Evolutionary conservation across 2,113 vertebrate species (phyloP).

Genomic region (Cheilinus undulatus): DNA sequence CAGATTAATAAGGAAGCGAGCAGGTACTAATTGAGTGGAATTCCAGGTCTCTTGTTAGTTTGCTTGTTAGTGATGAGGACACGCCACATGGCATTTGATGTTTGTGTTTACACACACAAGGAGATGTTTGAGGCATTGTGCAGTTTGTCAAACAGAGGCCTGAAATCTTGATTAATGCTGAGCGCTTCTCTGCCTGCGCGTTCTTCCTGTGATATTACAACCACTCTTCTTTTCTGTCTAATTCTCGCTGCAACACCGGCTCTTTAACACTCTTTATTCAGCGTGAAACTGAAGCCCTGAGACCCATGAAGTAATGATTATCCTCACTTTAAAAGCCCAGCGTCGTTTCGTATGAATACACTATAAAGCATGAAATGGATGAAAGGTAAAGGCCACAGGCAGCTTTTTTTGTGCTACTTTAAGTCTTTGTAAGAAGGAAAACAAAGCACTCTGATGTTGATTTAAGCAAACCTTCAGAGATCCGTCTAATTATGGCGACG

Average conservation of each 20-base stretch:
- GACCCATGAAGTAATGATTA: conserved; percentile 47
- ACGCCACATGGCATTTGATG: conserved; percentile 80
- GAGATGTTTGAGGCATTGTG: conserved; percentile 71
- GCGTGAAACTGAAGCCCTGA: conserved; percentile 47
- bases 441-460: conserved; percentile 74
- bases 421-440: conserved; percentile 45
- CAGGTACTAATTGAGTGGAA: conserved; percentile 82
- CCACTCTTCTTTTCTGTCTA: conserved; percentile 48
- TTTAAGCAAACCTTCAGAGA: conserved; percentile 81
- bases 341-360: conserved; percentile 57
- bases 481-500: conserved; percentile 79
- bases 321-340: conserved; percentile 54
- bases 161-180: conserved; percentile 74
- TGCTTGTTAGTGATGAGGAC: conserved; percentile 80
- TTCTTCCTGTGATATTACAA: conserved; percentile 54
- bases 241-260: conserved; percentile 54
- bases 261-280: conserved; percentile 63
- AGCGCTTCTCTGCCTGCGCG: conserved; percentile 42
- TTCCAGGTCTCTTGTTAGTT: conserved; percentile 78
- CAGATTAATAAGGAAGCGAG: conserved; percentile 79
- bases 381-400: conserved; percentile 65
- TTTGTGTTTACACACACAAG: conserved; percentile 76
- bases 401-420: conserved; percentile 52
- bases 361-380: conserved; percentile 60
- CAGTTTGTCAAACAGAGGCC: conserved; percentile 68